A percentile compares a stretch with the other conserved stretches of the same genome.
phyloP scores from a whole-genome alignment of 2,888 invertebrate genomes.

The Ennomos erosarius region DNA sequence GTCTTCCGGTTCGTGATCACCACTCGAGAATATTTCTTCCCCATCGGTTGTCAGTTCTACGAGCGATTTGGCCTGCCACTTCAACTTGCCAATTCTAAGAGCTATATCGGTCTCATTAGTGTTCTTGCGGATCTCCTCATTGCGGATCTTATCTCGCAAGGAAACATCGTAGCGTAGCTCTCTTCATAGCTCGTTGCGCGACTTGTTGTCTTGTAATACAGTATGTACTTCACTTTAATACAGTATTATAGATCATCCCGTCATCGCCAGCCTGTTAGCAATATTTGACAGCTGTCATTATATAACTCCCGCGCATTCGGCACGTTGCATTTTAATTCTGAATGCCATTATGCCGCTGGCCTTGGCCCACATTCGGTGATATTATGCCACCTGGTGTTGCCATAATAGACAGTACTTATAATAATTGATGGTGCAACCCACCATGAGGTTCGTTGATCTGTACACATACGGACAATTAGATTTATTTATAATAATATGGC shows the following conservation, averaged over 20 bases:
- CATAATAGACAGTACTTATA: slow-evolving; percentile 29
- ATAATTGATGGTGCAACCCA: slow-evolving; percentile 46
- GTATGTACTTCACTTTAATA: too few species aligned
- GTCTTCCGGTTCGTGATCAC: too few species aligned
- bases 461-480: slow-evolving; percentile 3
- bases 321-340: slow-evolving; percentile 34
- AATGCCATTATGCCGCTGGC: slow-evolving; percentile 35
- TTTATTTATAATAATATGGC: not conserved
- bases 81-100: too few species aligned
- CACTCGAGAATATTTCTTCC: too few species aligned
- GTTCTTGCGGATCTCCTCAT: too few species aligned
- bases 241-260: slow-evolving; percentile 8
- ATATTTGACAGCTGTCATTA: slow-evolving; percentile 35
- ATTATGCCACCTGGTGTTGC: slow-evolving; percentile 39
- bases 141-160: too few species aligned
- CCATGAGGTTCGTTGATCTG: slow-evolving; percentile 36
- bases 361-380: slow-evolving; percentile 39
- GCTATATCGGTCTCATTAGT: too few species aligned
- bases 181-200: too few species aligned
- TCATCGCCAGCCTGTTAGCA: slow-evolving; percentile 28
- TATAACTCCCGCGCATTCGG: slow-evolving; percentile 24
- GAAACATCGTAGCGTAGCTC: too few species aligned
- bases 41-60: too few species aligned
- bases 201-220: too few species aligned
- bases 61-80: too few species aligned